A percentile compares a stretch with the other conserved stretches of the same genome.
Conservation (phyloP, 1,140 invertebrate genomes). For the Marisa cornuarietis region DNA sequence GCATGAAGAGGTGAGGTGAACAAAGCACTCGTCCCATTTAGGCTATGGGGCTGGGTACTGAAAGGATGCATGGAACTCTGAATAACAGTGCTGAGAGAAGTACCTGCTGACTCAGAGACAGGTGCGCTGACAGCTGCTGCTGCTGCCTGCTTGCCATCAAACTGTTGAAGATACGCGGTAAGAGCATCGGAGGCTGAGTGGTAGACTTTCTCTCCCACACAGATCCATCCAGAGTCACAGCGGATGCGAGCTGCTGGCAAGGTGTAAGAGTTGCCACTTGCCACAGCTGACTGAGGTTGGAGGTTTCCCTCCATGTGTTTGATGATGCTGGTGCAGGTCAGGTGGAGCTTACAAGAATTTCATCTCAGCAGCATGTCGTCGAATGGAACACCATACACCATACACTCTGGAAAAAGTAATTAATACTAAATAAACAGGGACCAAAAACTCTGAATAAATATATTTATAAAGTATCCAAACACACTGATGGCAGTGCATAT, state of each 20-base stretch:
- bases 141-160: constrained; percentile 28
- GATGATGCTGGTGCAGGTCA: neutral
- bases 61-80: neutral
- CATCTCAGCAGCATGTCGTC: neutral
- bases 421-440: neutral
- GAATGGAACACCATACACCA: neutral
- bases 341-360: neutral
- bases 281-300: neutral
- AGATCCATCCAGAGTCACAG: constrained; percentile 36
- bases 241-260: constrained; percentile 30
- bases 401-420: neutral
- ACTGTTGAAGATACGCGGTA: constrained; percentile 47
- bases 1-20: too few species aligned
- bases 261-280: neutral
- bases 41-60: too few species aligned
- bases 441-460: neutral
- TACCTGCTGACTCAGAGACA: neutral
- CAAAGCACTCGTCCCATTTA: too few species aligned
- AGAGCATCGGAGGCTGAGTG: constrained; percentile 51
- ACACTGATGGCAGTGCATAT: neutral
- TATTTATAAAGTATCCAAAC: neutral
- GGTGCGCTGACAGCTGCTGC: constrained; percentile 18
- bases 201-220: constrained; percentile 38
- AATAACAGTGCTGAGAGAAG: neutral
- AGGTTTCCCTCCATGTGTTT: constrained; percentile 7